Evolutionary conservation across 2,888 invertebrate species (phyloP).

Genomic region (Graphium colonna): DNA sequence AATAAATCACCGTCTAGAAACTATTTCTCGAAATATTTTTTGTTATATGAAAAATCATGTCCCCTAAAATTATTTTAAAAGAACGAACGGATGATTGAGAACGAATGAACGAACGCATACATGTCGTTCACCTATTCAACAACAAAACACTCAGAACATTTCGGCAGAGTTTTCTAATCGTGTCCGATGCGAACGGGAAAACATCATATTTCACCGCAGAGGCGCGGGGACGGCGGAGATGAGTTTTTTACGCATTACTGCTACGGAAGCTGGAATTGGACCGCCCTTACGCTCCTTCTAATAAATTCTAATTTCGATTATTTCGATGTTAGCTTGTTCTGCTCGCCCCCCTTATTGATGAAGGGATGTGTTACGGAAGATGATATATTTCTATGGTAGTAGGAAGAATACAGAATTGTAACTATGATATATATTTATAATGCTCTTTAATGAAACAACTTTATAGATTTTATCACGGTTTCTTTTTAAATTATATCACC

Average conservation of each 20-base stretch:
- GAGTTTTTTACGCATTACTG: slow-evolving; percentile 80
- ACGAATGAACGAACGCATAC: not conserved
- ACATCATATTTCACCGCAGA: slow-evolving; percentile 76
- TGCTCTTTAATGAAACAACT: too few relatives aligned
- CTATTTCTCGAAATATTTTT: too few relatives aligned
- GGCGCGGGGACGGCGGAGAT: slow-evolving; percentile 56
- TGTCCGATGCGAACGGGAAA: slow-evolving; percentile 72
- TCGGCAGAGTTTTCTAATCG: slow-evolving; percentile 76
- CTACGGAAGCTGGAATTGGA: slow-evolving; percentile 65
- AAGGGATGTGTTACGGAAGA: not conserved
- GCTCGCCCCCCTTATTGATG: not conserved
- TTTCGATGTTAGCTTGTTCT: slow-evolving; percentile 33
- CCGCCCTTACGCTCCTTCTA: slow-evolving; percentile 55
- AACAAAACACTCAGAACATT: slow-evolving; percentile 28
- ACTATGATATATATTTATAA: too few relatives aligned
- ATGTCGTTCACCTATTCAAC: not conserved
- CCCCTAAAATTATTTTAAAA: not conserved
- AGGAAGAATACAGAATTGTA: too few relatives aligned
- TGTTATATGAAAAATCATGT: too few relatives aligned
- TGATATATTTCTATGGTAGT: not conserved
- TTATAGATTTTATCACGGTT: too few relatives aligned
- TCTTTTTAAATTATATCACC: too few relatives aligned
- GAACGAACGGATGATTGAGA: too few relatives aligned
- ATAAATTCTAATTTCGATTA: slow-evolving; percentile 74
- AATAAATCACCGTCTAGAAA: too few relatives aligned